Percentiles rank a stretch among this genome's conserved stretches.
Evolutionary conservation across 2,113 vertebrate species (phyloP).

Genomic region (Cyphotilapia sp.): DNA sequence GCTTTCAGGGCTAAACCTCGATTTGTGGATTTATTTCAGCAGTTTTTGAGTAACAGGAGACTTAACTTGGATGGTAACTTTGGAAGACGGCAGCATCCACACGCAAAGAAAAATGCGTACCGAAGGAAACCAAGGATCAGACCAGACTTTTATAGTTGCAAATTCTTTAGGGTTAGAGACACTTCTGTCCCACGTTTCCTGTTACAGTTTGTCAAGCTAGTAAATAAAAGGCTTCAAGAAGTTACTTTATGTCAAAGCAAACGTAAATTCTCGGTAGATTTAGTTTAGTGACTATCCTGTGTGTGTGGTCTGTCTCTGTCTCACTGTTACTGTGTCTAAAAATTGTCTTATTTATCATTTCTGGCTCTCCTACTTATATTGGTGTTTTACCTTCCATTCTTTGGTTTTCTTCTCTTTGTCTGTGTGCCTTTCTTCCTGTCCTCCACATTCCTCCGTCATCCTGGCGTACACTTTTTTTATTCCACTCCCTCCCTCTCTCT

Average conservation of each 20-base stretch:
- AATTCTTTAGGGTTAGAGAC: background rate
- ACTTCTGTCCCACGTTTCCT: background rate
- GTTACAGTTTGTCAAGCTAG: background rate
- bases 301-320: background rate
- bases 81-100: background rate
- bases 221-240: background rate
- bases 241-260: background rate
- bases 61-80: background rate
- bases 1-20: background rate
- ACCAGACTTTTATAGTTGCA: background rate
- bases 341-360: constrained; percentile 4
- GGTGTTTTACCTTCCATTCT: constrained; percentile 60
- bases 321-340: background rate
- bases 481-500: background rate
- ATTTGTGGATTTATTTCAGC: background rate
- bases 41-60: background rate
- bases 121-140: background rate
- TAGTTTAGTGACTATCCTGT: background rate
- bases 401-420: constrained; percentile 51
- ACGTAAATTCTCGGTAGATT: background rate
- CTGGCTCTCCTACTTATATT: constrained; percentile 37
- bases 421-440: constrained; percentile 12
- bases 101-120: background rate
- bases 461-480: constrained; percentile 28
- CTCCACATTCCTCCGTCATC: constrained; percentile 43